Evolutionary conservation across 2,888 invertebrate genomes (phyloP).

Genomic region (Stenoptilia bipunctidactyla): DNA sequence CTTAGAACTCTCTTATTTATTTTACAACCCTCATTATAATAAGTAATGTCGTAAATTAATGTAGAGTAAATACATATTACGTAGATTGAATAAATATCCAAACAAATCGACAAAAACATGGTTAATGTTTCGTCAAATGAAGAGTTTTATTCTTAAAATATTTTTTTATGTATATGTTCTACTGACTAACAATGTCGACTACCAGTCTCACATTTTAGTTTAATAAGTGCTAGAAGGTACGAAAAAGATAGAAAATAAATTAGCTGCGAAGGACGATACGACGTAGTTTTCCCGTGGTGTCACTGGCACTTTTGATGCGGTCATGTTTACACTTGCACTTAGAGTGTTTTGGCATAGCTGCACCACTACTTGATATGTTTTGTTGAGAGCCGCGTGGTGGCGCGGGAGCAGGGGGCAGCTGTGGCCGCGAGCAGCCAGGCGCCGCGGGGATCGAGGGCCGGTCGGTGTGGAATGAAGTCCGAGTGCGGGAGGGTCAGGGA

Average conservation of each 20-base stretch:
- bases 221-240: slow-evolving; percentile 65
- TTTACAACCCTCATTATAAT: slow-evolving; percentile 53
- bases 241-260: slow-evolving; percentile 56
- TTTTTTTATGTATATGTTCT: slow-evolving; percentile 53
- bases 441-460: slow-evolving; percentile 6
- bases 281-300: slow-evolving; percentile 11
- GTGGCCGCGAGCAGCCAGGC: background rate
- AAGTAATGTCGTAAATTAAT: slow-evolving; percentile 54
- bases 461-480: slow-evolving; percentile 20
- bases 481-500: slow-evolving; percentile 23
- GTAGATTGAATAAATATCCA: slow-evolving; percentile 46
- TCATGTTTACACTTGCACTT: slow-evolving; percentile 58
- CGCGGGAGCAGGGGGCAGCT: background rate
- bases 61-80: slow-evolving; percentile 29
- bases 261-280: slow-evolving; percentile 55
- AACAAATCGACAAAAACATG: slow-evolving; percentile 51
- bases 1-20: slow-evolving; percentile 39
- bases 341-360: slow-evolving; percentile 54
- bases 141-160: slow-evolving; percentile 56
- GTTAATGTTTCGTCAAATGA: slow-evolving; percentile 53
- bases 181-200: slow-evolving; percentile 68
- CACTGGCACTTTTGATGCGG: slow-evolving; percentile 29
- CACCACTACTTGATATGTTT: slow-evolving; percentile 70
- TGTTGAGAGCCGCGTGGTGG: slow-evolving; percentile 9
- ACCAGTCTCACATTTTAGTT: slow-evolving; percentile 72